Evolutionary conservation across 2,113 vertebrate genomes (phyloP).

Genomic region (Condylura cristata): DNA sequence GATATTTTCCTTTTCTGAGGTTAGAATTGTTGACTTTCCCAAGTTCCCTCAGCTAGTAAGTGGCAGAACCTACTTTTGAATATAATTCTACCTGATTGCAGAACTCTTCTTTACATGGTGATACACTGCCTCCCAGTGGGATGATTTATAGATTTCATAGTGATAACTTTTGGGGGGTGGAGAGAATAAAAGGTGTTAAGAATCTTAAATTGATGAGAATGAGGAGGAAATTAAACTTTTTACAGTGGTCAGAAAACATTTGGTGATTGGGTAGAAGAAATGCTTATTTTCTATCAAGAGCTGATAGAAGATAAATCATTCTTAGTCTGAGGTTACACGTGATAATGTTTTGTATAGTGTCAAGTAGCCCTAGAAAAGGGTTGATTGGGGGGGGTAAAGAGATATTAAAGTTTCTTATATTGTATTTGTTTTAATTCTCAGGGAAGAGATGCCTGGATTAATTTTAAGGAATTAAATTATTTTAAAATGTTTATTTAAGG

Average conservation of each 20-base stretch:
- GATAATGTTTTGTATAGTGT: constrained; percentile 27
- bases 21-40: constrained; percentile 55
- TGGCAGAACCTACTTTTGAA: constrained; percentile 49
- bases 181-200: not conserved
- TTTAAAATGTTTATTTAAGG: too few relatives aligned
- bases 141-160: constrained; percentile 63
- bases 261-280: not conserved
- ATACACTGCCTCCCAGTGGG: constrained; percentile 73
- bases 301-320: constrained; percentile 19
- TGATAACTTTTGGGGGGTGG: constrained; percentile 21
- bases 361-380: not conserved
- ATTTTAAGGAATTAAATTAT: constrained; percentile 55
- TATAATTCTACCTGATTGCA: constrained; percentile 26
- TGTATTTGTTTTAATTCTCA: constrained; percentile 30
- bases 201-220: constrained; percentile 28
- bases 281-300: constrained; percentile 43
- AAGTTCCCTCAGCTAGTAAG: constrained; percentile 41
- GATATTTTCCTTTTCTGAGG: constrained; percentile 32
- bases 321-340: constrained; percentile 33
- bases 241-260: not conserved
- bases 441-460: constrained; percentile 41
- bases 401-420: too few relatives aligned
- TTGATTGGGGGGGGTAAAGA: not conserved
- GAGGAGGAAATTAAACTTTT: constrained; percentile 47
- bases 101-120: constrained; percentile 7